A percentile compares a stretch with the other conserved stretches of the same genome.
These are phyloP conservation scores for Amphilophus citrinellus DNA, from an alignment of 2,113 vertebrate genomes.

Conservation along the genomic window DNA sequence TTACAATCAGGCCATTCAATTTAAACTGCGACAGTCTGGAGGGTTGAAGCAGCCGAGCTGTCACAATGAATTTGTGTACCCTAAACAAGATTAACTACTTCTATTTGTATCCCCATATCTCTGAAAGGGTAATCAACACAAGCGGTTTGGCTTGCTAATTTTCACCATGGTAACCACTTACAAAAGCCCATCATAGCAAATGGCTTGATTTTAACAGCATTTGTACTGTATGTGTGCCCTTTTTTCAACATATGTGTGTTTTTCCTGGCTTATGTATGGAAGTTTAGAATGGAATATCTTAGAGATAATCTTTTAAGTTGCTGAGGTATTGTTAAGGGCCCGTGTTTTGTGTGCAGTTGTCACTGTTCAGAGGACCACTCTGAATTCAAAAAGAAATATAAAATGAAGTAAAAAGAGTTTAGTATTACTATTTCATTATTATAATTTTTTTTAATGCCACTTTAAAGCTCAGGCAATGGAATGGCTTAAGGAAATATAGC, in stretches of 20 bases:
- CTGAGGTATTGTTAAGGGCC: background rate
- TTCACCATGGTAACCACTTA: conserved; percentile 74
- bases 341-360: background rate
- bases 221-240: conserved; percentile 40
- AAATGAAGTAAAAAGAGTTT: background rate
- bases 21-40: conserved; percentile 66
- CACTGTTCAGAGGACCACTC: background rate
- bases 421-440: no score
- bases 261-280: background rate
- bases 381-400: background rate
- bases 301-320: background rate
- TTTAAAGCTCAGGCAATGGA: background rate
- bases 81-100: conserved; percentile 84
- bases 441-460: background rate
- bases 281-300: background rate
- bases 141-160: conserved; percentile 75
- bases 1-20: conserved; percentile 72
- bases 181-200: conserved; percentile 65
- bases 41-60: conserved; percentile 72
- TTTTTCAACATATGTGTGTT: conserved; percentile 7
- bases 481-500: background rate
- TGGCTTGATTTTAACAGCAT: conserved; percentile 42
- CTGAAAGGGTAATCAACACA: conserved; percentile 74
- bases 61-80: conserved; percentile 79
- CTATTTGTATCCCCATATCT: conserved; percentile 80